Evolutionary conservation across 1,140 invertebrate species (phyloP).

Genomic region (Macrostomum lignano): DNA sequence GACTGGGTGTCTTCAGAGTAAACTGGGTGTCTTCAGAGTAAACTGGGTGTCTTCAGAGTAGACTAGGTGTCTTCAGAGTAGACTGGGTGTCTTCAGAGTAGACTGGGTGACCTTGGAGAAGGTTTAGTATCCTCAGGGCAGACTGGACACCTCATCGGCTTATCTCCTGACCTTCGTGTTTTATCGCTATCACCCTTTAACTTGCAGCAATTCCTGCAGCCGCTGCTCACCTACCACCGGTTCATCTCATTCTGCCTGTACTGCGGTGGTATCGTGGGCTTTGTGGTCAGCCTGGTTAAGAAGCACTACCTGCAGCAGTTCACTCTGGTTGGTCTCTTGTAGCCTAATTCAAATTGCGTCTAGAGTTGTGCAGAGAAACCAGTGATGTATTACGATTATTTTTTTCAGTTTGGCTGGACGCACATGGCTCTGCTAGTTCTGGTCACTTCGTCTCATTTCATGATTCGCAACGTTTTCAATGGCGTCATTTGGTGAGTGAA

Average conservation of each 20-base stretch:
- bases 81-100: too few species aligned
- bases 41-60: too few species aligned
- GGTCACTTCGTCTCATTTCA: conserved; percentile 83
- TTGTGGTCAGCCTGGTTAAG: conserved; percentile 78
- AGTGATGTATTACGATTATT: conserved; percentile 3
- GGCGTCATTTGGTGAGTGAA: conserved; percentile 46
- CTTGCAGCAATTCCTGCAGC: conserved; percentile 54
- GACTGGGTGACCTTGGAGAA: too few species aligned
- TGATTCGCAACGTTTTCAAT: conserved; percentile 91
- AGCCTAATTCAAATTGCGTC: background rate
- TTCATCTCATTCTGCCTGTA: conserved; percentile 92
- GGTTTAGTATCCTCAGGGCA: too few species aligned
- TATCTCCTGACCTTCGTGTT: too few species aligned
- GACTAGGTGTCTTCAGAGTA: too few species aligned
- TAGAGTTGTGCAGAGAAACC: background rate
- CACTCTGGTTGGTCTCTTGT: conserved; percentile 36
- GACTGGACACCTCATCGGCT: too few species aligned
- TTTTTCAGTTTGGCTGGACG: conserved; percentile 63
- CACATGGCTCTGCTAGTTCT: conserved; percentile 88
- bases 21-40: too few species aligned
- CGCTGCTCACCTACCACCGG: conserved; percentile 74
- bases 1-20: too few species aligned
- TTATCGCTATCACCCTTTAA: conserved; percentile 9
- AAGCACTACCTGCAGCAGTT: conserved; percentile 95
- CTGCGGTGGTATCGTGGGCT: conserved; percentile 83